A percentile compares a stretch with the other conserved stretches of the same genome.
Conservation (phyloP, 2,797 vertebrate species). For the Zalophus californianus region DNA sequence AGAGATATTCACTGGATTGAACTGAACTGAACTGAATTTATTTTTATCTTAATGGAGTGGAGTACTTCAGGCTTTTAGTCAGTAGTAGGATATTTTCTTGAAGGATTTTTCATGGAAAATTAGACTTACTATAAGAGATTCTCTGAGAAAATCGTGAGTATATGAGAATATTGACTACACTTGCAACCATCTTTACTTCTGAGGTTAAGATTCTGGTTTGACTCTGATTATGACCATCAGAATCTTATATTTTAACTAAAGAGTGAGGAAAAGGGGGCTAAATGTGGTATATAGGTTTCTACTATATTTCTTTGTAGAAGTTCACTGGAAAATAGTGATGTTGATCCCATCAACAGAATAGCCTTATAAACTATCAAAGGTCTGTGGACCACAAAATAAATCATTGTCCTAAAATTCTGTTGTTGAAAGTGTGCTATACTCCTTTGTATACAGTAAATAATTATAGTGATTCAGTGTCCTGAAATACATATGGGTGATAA, state of each 20-base stretch:
- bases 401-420: not conserved
- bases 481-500: not conserved
- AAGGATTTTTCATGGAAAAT: constrained; percentile 21
- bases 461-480: not conserved
- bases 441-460: not conserved
- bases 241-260: not conserved
- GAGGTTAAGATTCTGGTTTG: not conserved
- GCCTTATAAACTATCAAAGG: not conserved
- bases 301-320: not conserved
- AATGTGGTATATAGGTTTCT: not conserved
- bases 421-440: not conserved
- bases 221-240: not conserved
- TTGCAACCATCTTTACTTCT: not conserved
- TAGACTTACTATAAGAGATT: constrained; percentile 7
- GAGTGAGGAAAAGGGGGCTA: not conserved
- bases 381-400: not conserved
- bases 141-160: not conserved
- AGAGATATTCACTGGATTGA: not conserved
- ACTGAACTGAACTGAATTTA: not conserved
- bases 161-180: not conserved
- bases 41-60: constrained; percentile 31
- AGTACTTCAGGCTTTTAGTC: not conserved
- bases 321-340: not conserved
- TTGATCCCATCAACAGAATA: not conserved
- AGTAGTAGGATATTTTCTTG: constrained; percentile 23